Conservation (phyloP, 2,113 vertebrate genomes). For the Centropus unirufus region DNA sequence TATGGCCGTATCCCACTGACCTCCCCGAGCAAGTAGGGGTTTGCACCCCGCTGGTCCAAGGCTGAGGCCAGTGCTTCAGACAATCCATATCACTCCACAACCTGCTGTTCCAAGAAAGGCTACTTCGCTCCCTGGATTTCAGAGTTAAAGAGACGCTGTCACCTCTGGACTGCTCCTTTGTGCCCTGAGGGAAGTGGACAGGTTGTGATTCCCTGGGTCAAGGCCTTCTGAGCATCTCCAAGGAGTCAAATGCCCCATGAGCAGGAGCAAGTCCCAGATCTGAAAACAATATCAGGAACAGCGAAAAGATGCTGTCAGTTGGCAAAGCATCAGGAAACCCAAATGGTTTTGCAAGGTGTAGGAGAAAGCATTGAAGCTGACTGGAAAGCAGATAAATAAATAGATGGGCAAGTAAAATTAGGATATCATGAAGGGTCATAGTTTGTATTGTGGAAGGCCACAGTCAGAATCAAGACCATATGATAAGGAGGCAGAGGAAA, state of each 20-base stretch:
- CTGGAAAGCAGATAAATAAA: background rate
- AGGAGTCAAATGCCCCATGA: fast-evolving
- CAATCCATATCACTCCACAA: background rate
- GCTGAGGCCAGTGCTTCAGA: background rate
- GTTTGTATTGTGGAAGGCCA: background rate
- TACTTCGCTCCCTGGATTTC: background rate
- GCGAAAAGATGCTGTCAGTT: background rate
- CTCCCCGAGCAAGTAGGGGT: fast-evolving
- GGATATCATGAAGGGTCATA: background rate
- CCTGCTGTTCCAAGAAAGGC: background rate
- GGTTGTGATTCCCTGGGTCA: background rate
- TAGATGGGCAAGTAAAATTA: background rate
- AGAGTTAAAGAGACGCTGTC: background rate
- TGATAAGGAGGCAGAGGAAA: background rate
- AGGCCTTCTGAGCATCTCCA: background rate
- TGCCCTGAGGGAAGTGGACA: fast-evolving
- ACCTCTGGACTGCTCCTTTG: background rate
- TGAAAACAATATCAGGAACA: background rate
- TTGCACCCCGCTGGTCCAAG: fast-evolving
- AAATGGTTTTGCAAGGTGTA: background rate
- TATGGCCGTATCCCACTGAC: fast-evolving
- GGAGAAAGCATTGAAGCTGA: background rate
- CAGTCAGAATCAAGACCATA: background rate
- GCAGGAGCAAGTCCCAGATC: background rate
- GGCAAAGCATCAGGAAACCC: background rate